Evolutionary conservation across 2,888 invertebrate species (phyloP).

Genomic region (Kuschelorhynchus macadamiae): DNA sequence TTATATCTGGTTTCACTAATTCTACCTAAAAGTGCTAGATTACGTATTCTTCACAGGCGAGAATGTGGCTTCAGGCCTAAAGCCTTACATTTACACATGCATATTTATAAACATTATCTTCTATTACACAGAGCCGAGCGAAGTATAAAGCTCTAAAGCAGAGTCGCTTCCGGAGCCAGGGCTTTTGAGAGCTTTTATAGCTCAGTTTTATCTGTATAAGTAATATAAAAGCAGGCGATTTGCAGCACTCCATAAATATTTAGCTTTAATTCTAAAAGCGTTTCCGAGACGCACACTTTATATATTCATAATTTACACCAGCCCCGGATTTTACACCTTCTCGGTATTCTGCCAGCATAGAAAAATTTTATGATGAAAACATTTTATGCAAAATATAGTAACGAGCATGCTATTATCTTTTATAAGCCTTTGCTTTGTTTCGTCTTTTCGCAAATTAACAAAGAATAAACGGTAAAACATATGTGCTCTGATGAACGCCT

Average conservation of each 20-base stretch:
- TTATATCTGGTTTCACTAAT: no score
- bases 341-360: conserved; percentile 42
- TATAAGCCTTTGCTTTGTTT: conserved; percentile 36
- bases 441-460: conserved; percentile 28
- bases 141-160: conserved; percentile 63
- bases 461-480: conserved; percentile 1
- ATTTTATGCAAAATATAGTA: conserved; percentile 40
- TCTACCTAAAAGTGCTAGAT: conserved; percentile 33
- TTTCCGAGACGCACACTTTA: conserved; percentile 68
- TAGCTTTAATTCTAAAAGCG: conserved; percentile 70
- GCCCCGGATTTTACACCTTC: conserved; percentile 44
- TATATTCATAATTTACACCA: conserved; percentile 66
- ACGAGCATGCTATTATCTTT: conserved; percentile 40
- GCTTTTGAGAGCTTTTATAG: conserved; percentile 68
- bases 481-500: no score
- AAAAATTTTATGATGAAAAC: conserved; percentile 44
- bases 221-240: conserved; percentile 70
- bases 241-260: conserved; percentile 70
- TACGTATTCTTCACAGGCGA: conserved; percentile 60
- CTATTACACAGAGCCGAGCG: conserved; percentile 67
- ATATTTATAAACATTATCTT: conserved; percentile 71
- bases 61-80: conserved; percentile 59
- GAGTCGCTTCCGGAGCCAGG: conserved; percentile 63
- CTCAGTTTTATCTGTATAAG: conserved; percentile 69
- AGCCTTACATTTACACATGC: conserved; percentile 68